Evolutionary conservation across 2,113 vertebrate genomes (phyloP).

Genomic region (Pristiophorus japonicus): DNA sequence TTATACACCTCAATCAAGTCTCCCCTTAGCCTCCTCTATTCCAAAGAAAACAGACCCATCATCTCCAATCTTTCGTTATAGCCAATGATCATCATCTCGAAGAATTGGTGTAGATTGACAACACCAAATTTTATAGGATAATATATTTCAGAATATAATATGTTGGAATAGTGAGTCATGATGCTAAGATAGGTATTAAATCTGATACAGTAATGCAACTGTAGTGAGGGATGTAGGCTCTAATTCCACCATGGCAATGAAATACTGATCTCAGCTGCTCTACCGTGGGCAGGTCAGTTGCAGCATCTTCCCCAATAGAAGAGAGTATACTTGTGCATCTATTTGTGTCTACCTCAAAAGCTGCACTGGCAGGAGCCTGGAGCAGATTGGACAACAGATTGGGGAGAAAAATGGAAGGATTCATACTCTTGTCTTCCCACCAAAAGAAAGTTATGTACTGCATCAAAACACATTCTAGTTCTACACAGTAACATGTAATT

Average conservation of each 20-base stretch:
- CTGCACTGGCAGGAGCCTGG: background rate
- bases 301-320: background rate
- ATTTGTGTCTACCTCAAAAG: background rate
- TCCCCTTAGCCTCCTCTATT: too few relatives aligned
- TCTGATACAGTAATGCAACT: background rate
- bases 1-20: too few relatives aligned
- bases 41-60: too few relatives aligned
- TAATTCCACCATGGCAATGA: background rate
- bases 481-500: too few relatives aligned
- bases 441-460: background rate
- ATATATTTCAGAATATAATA: background rate
- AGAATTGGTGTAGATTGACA: background rate
- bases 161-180: background rate
- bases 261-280: background rate
- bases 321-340: too few relatives aligned
- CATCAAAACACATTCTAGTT: background rate
- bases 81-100: background rate
- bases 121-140: background rate
- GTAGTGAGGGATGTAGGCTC: background rate
- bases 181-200: background rate
- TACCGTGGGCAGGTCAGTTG: background rate
- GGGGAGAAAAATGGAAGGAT: background rate
- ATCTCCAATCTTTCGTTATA: too few relatives aligned
- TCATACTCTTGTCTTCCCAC: background rate
- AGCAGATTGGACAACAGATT: background rate